Evolutionary conservation across 1,140 invertebrate genomes (phyloP), one percentile per base, ranked within the genome.

Genomic region (Plectrocnemia conspersa): DNA sequence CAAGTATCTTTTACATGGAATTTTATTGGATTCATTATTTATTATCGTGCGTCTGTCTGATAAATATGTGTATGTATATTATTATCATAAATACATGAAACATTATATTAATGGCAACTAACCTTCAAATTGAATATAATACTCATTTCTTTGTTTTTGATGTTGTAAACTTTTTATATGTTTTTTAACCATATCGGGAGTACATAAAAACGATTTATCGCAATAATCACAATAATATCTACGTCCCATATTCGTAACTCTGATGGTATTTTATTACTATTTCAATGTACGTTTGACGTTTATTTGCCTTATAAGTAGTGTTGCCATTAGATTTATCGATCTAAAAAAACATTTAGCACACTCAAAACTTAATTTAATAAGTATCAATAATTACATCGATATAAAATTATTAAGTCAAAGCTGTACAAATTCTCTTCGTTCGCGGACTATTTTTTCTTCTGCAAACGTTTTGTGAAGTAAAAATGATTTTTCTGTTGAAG

Each of bases 191-290:
- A 80, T 75, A 15, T 79, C 75, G 1, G 76, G 64, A 54, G 77
- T 75, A 45, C 82, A 78, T 23, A 82, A 79, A 64, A 85, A 84
- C 0, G 76, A 77, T 71, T 83, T 81, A 45, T 84, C 77, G 58
- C 83, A 85, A 64, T 84, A 85, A 70, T 84, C 82, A 61, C 83
- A 85, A 60, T 80, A 79, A 67, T 85, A 85, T 60, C 75, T 72
- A 59, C 79, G 79, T 2, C 81, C 79, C 82, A 84, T 83, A 15
- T 42, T 25, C 15, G 6, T 29, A 7, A n/a, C 27, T 29, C n/a
- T n/a, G n/a, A n/a, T n/a, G n/a, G n/a, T n/a, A n/a, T n/a, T n/a
- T n/a, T n/a, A n/a, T n/a, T n/a, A n/a, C n/a, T n/a, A n/a, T n/a
- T n/a, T n/a, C n/a, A n/a, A n/a, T n/a, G n/a, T n/a, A n/a, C n/a